A percentile compares a stretch with the other conserved stretches of the same genome.
Conservation (phyloP, 2,113 vertebrate species). For the Deroptyus accipitrinus region DNA sequence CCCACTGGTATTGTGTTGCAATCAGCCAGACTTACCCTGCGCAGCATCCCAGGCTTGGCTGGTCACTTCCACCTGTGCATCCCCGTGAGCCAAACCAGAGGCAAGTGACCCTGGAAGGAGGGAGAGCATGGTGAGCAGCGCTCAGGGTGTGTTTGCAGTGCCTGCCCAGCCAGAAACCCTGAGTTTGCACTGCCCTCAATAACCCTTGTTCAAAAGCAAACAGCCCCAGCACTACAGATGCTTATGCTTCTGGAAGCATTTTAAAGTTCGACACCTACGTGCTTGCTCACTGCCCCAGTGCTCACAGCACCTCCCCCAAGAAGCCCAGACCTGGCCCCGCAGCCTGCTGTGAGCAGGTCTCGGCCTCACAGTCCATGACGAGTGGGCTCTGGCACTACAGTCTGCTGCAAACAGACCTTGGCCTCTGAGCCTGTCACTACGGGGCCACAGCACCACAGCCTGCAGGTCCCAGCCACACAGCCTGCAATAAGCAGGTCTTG, state of each 20-base stretch:
- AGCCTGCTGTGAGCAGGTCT: not conserved
- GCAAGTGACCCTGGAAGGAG: not conserved
- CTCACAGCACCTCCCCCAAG: accelerated
- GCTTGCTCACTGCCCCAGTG: accelerated
- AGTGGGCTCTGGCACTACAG: no score
- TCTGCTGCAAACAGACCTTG: not conserved
- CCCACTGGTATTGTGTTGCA: accelerated
- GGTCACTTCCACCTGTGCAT: accelerated
- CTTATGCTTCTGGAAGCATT: accelerated
- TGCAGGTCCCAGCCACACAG: not conserved
- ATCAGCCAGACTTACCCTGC: not conserved
- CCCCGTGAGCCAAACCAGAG: not conserved
- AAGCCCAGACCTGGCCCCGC: not conserved
- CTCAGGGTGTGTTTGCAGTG: accelerated
- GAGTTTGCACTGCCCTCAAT: accelerated
- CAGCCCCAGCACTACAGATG: accelerated
- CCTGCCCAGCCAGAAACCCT: accelerated
- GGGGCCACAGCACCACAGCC: not conserved
- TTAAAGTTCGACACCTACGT: not conserved
- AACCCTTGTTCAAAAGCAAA: not conserved
- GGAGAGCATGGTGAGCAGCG: accelerated
- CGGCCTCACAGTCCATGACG: not conserved
- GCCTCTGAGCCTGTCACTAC: not conserved
- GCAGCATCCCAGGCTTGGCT: accelerated
- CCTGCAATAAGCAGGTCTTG: not conserved